Base-by-base conservation (phyloP, 2,113 vertebrate genomes). In the Clarias batrachus region DNA sequence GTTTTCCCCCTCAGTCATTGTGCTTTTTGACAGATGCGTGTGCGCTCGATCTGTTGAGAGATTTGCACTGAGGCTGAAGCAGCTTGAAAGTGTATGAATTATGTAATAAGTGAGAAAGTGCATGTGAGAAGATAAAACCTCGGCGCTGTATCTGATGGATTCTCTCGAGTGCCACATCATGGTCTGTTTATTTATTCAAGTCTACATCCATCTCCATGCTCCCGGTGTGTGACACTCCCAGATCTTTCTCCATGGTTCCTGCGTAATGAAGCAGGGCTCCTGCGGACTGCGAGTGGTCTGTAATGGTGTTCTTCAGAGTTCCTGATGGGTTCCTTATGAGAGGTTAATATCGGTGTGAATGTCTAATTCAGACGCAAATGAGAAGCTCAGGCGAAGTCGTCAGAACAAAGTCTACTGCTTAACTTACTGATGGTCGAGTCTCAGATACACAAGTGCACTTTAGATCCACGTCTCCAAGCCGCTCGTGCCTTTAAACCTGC, bases 11-110 rank as follows among this genome's bases (percentile, higher is more conserved):
- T 65, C 63, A 65, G 63, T 65, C 25, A n/a, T n/a, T 65, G 62
- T 63, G 11, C 10, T 63, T 27, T 27, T 27, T n/a, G 4, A 68
- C 13, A 12, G 30, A 71, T 23, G 70, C 3, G 70, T 41, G 70
- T 71, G 71, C 41, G 37, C 9, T 73, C 9, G 21, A 0, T 30
- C 27, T 17, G 27, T 70, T 16, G 33, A 73, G 73, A 52, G 73
- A 76, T 33, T 17, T 41, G 14, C 52, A 23, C 27, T 23, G 62
- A n/a, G 41, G 3, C 37, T 41, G 8, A 37, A 65, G 17, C 23
- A 77, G 41, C 33, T 78, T 78, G 54, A 68, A 83, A 70, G 65
- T 33, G 52, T 54, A 54, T 82, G n/a, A 70, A 70, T 70, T 70
- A 70, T 70, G 66, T 70, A 70, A 70, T 25, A 66, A 23, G 17